Base-by-base conservation (phyloP, 2,113 vertebrate genomes). In the Riparia riparia region DNA sequence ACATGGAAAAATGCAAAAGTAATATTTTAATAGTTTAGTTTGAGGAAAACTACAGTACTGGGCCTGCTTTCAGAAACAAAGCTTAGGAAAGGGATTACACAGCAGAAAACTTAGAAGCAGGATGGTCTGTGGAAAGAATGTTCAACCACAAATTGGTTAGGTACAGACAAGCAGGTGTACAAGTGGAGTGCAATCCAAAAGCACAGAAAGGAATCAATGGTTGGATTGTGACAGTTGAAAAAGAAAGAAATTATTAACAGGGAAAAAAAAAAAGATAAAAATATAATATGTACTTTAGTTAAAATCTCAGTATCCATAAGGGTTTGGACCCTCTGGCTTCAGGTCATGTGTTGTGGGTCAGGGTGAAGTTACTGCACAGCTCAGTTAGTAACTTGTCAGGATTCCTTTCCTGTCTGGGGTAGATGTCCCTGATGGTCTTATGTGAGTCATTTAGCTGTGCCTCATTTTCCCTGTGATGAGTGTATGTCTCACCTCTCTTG, bases 1-100 rank as follows among this genome's bases (percentile, higher is more conserved):
- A 94, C 53, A 68, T 24, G 61, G 45, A 76, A 90, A 95, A 93
- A 89, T 58, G 77, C 20, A 44, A 14, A 92, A 95, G 44, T 32
- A 93, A 41, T 84, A 69, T 39, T 95, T 91, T 81, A 84, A 37
- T 64, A 53, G 37, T 54, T 96, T 84, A 77, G 31, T 44, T 78
- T 78, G 22, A 45, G 60, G 34, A 78, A 60, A 93, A 26, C 26
- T 86, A 8, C 28, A 47, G 24, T 31, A 45, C 45, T 80, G 81
- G 77, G 13, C 51, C 57, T 81, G 32, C 64, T 82, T 95, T 91
- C 41, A 76, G 74, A 93, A 93, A 34, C 17, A 69, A 64, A 86
- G 8, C 0, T 74, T 87, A 53, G 37, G 50, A 83, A 50, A 81
- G 47, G 31, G 41, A 78, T 81, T 89, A 37, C 24, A 32, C 6